Evolutionary conservation across 2,113 vertebrate genomes (phyloP).

Genomic region (Oreotragus oreotragus): DNA sequence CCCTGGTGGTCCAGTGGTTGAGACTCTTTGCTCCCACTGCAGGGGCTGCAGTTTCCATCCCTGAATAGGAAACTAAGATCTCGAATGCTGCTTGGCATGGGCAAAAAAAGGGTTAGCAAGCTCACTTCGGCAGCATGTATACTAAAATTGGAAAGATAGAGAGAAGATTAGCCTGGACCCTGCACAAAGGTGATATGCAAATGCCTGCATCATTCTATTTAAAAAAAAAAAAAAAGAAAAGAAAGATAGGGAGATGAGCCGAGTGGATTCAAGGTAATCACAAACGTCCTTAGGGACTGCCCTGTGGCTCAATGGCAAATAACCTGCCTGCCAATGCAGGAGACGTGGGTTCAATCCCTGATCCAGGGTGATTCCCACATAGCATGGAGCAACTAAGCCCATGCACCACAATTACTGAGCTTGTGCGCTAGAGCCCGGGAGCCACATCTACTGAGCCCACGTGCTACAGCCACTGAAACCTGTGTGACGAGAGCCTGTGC

Average conservation of each 20-base stretch:
- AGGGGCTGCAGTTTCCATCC: not conserved
- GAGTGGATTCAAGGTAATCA: not conserved
- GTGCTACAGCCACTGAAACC: not conserved
- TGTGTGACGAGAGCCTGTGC: not conserved
- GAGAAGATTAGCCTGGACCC: not conserved
- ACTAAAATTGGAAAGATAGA: not conserved
- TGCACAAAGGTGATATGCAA: not conserved
- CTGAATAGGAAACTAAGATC: not conserved
- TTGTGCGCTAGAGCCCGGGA: not conserved
- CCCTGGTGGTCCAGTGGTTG: not conserved
- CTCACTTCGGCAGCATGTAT: not conserved
- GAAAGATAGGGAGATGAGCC: not conserved
- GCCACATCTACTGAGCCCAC: not conserved
- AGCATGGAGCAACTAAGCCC: not conserved
- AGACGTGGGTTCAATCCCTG: not conserved
- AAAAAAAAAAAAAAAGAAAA: too few relatives aligned
- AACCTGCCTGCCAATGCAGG: not conserved
- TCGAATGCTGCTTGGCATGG: accelerated
- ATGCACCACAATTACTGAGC: not conserved
- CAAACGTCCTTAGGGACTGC: not conserved
- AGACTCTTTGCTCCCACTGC: not conserved
- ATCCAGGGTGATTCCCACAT: not conserved
- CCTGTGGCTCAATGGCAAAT: not conserved
- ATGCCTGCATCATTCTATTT: not conserved
- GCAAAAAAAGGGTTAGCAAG: not conserved